phyloP scores from a whole-genome alignment of 2,797 vertebrate species.

The Pseudochirops corinnae region DNA sequence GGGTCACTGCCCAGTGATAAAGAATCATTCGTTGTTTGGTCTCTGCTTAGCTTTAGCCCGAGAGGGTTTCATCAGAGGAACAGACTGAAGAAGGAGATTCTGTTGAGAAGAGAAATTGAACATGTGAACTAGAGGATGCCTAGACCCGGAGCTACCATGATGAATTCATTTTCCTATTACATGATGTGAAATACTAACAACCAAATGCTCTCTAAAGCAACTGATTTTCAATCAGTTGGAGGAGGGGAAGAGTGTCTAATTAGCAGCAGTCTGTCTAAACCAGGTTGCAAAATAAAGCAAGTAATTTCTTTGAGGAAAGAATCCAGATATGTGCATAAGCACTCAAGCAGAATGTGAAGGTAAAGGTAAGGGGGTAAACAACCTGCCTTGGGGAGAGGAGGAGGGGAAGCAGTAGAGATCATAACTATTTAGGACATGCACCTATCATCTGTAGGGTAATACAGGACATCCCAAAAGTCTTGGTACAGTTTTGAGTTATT shows the following conservation, averaged over 20 bases:
- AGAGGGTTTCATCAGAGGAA: slow-evolving; percentile 40
- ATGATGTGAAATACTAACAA: neutral
- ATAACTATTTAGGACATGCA: neutral
- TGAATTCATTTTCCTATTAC: slow-evolving; percentile 57
- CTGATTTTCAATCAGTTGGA: slow-evolving; percentile 11
- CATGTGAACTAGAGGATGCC: slow-evolving; percentile 45
- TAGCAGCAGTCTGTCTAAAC: slow-evolving; percentile 66
- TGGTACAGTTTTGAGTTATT: neutral
- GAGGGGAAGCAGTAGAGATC: neutral
- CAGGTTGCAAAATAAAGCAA: slow-evolving; percentile 27
- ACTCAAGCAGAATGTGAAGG: slow-evolving; percentile 37
- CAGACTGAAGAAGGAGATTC: slow-evolving; percentile 48
- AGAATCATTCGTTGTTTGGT: slow-evolving; percentile 58
- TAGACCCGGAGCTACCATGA: slow-evolving; percentile 32
- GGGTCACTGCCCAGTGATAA: slow-evolving; percentile 67
- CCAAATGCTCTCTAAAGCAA: neutral
- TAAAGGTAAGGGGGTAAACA: neutral
- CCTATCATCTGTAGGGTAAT: slow-evolving; percentile 17
- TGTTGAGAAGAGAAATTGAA: slow-evolving; percentile 35
- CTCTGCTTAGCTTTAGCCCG: slow-evolving; percentile 61
- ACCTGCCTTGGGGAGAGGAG: neutral
- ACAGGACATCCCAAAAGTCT: neutral
- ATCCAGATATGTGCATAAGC: neutral
- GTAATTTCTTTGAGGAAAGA: neutral
- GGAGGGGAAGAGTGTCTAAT: slow-evolving; percentile 52